Evolutionary conservation across 1,140 invertebrate species (phyloP), one percentile per base, ranked within the genome.

Genomic region (Drosophila sp.): DNA sequence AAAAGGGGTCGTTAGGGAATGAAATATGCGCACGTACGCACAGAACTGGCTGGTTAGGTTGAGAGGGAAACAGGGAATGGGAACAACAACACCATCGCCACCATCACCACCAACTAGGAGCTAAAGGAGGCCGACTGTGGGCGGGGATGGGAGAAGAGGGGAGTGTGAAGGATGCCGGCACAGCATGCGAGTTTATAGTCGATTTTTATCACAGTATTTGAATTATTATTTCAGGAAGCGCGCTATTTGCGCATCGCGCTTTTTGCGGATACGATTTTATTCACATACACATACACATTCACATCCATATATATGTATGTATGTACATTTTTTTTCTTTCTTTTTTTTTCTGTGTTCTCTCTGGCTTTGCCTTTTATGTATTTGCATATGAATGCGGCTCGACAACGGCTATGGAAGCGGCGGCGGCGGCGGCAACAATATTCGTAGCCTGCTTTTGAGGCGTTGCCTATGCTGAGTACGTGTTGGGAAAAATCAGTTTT

Each of bases 201-300:
- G 89, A 91, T 85, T 91, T 91, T 91, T 91, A 91, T 91, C 89
- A 83, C 80, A 78, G 89, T 72, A 90, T 85, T 89, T 91, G 89
- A 91, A 91, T 91, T 91, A 91, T 91, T 91, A 91, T 91, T 91
- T 91, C 89, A 91, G 89, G 89, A 91, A 90, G 89, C 89, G 76
- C 84, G 89, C 89, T 91, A 91, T 91, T 91, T 91, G 89, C 89
- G 82, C 83, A 83, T 83, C 82, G 89, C 84, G 84, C 84, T 87
- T 86, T 87, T 87, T 89, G 84, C 84, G 84, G 80, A 89, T 89
- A 87, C 82, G 69, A 76, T 71, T 79, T 84, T 71, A 66, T 70
- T 65, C 67, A 40, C 10, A 10, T 10, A 23, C 11, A 27, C 38
- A 60, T 74, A 30, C 57, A 44, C 67, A 44, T 61, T 4, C 17